A percentile compares a stretch with the other conserved stretches of the same genome.
Evolutionary conservation across 2,888 invertebrate species (phyloP).

Genomic region (Myathropa florea): DNA sequence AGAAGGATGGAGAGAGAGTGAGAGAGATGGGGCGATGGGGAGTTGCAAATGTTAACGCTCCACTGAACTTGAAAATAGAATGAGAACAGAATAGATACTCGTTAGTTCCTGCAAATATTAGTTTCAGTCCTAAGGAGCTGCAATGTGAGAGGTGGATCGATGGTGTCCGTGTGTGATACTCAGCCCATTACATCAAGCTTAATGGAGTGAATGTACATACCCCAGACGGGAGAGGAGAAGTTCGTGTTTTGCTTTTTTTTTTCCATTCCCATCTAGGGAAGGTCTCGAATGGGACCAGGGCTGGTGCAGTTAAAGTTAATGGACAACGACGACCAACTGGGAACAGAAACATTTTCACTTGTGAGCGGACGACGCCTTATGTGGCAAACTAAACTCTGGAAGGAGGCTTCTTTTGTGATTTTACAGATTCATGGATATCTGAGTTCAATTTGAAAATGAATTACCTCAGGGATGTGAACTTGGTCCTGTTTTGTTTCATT

Average conservation of each 20-base stretch:
- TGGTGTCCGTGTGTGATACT: neutral
- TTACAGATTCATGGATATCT: too few species aligned
- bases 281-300: neutral
- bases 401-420: too few species aligned
- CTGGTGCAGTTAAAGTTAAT: neutral
- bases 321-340: neutral
- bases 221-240: neutral
- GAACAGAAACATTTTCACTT: too few species aligned
- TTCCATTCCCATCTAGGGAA: too few species aligned
- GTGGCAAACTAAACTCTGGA: too few species aligned
- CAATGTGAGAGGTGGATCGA: neutral
- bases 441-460: too few species aligned
- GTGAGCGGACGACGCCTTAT: too few species aligned
- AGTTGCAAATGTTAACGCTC: constrained; percentile 34
- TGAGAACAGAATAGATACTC: constrained; percentile 7
- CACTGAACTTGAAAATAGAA: constrained; percentile 49
- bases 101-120: constrained; percentile 38
- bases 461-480: too few species aligned
- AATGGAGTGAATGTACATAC: constrained; percentile 19
- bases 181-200: constrained; percentile 8
- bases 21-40: neutral
- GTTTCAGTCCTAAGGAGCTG: neutral
- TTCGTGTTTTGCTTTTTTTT: neutral
- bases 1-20: neutral
- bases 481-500: too few species aligned